A percentile compares a stretch with the other conserved stretches of the same genome.
Conservation (phyloP, 2,888 invertebrate species). For the Tetranychus piercei region DNA sequence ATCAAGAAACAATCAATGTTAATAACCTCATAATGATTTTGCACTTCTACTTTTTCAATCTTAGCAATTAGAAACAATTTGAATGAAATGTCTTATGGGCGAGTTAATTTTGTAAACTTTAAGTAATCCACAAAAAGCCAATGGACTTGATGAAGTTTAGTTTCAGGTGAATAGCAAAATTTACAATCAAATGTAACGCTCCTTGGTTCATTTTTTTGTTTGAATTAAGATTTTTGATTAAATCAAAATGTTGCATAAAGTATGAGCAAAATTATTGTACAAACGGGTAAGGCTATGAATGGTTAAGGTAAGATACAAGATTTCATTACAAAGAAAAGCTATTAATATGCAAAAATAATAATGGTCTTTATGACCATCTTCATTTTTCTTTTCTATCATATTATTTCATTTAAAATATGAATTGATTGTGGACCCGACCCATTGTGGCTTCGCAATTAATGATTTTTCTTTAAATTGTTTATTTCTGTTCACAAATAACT, state of each 20-base stretch:
- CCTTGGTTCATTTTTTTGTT: neutral
- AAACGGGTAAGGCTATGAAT: neutral
- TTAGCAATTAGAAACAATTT: neutral
- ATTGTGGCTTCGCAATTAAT: neutral
- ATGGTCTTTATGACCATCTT: neutral
- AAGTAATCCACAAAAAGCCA: neutral
- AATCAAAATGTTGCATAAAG: neutral
- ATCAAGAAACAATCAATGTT: no score
- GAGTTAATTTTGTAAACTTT: neutral
- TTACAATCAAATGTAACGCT: neutral
- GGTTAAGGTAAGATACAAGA: neutral
- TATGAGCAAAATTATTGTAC: neutral
- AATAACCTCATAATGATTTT: no score
- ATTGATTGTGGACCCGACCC: neutral
- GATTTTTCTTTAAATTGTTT: neutral
- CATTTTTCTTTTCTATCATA: neutral
- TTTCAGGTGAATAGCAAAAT: no score
- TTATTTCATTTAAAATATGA: neutral
- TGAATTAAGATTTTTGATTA: neutral
- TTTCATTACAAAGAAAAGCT: neutral
- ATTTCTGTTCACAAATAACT: neutral
- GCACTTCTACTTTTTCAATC: neutral
- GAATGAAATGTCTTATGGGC: neutral
- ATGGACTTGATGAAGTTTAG: neutral
- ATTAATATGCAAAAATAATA: neutral